Conservation (phyloP, 2,113 vertebrate species). For the Centropus unirufus region DNA sequence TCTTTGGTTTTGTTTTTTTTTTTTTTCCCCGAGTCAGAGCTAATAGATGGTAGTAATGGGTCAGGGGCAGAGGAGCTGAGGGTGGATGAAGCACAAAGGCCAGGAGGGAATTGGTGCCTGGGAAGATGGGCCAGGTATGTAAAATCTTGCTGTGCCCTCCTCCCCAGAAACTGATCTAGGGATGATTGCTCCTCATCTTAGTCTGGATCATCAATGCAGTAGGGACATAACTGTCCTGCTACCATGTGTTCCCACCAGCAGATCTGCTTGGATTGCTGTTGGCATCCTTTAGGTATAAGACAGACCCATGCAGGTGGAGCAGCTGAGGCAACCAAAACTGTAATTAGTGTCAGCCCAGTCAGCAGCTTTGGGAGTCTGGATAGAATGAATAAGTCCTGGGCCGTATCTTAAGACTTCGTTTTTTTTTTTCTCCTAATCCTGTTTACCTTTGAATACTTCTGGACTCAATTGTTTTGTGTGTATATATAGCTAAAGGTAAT, state of each 20-base stretch:
- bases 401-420: neutral
- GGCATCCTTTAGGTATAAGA: rapidly evolving
- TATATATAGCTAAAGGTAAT: neutral
- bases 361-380: neutral
- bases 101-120: neutral
- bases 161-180: rapidly evolving
- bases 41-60: rapidly evolving
- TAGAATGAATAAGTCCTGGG: neutral
- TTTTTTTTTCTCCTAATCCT: neutral
- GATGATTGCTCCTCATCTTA: neutral
- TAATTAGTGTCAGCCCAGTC: neutral
- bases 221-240: neutral
- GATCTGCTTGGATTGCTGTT: rapidly evolving
- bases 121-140: rapidly evolving
- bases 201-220: neutral
- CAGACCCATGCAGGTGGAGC: rapidly evolving
- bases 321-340: neutral
- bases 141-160: rapidly evolving
- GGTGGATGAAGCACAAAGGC: neutral
- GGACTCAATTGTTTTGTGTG: neutral
- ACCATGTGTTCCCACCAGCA: rapidly evolving
- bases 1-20: no score
- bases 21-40: neutral
- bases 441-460: neutral
- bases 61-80: neutral